Evolutionary conservation across 2,113 vertebrate species (phyloP), one percentile per base, ranked within the genome.

Genomic region (Condylura cristata): DNA sequence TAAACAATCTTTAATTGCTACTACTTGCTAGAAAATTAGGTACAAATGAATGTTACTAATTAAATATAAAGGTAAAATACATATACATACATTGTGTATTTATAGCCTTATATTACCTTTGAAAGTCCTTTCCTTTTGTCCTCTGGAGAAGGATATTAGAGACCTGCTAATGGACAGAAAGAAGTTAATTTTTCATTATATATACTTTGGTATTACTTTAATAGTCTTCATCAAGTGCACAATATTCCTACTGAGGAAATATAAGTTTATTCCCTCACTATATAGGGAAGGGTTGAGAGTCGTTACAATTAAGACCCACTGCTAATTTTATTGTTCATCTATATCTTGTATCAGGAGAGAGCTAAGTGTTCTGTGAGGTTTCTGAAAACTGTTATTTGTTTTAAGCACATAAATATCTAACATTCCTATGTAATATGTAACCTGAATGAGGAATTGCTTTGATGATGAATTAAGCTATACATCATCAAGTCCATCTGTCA

Each of bases 391-490:
- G 92, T 94, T 92, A 79, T 86, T 75, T 86, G 7, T 89, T 89
- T 3, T 86, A 84, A 65, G 13, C 22, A 92, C 37, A 89, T 34
- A 91, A 63, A 89, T 81, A 82, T 68, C 48, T 95, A 85, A 94
- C 97, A 90, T 37, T 48, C 53, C 87, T 95, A 95, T 1, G 8
- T 74, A 97, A 97, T 94, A 70, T 84, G 88, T 96, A 97, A 96
- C 94, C 63, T 86, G 87, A 97, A 95, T 90, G 86, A 98, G 66
- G 92, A 97, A 95, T 96, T 97, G 93, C 96, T 97, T 79, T 97
- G 96, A 95, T 98, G 93, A 98, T 98, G 70, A 97, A 98, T 98
- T 97, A 97, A 94, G 97, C 96, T 94, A 98, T 98, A 94, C 74
- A 98, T 98, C 97, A 98, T 84, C 90, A 97, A 61, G 97, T 90